Conservation (phyloP, 1,140 invertebrate species). For the Heliconius himera region DNA sequence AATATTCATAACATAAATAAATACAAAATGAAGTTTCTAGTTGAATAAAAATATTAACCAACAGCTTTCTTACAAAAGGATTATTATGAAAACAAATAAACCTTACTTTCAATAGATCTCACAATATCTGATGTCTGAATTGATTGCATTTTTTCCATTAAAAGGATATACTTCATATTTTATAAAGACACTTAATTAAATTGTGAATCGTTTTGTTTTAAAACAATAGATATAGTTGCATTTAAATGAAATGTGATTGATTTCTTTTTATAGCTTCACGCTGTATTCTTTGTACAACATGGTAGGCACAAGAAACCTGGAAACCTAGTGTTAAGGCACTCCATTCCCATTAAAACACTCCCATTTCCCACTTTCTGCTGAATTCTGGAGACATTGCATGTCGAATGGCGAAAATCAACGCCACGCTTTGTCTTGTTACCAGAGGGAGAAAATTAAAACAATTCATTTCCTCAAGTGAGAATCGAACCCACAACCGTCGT, state of each 20-base stretch:
- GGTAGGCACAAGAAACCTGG: neutral
- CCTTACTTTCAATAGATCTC: conserved; percentile 14
- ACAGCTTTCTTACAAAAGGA: neutral
- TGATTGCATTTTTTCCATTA: conserved; percentile 19
- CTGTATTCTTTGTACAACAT: neutral
- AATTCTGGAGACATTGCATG: no score
- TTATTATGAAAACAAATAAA: neutral
- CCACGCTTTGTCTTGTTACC: no score
- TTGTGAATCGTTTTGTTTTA: neutral
- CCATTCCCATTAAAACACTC: neutral
- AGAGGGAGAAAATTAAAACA: no score
- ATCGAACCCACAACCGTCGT: no score
- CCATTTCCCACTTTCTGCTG: no score
- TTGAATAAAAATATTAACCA: neutral
- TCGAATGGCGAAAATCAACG: no score
- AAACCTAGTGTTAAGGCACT: neutral
- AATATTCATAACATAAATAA: no score
- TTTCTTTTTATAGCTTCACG: neutral
- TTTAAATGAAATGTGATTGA: neutral
- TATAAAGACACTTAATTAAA: conserved; percentile 12
- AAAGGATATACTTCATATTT: conserved; percentile 9
- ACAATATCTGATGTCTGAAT: neutral
- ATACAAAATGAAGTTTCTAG: no score
- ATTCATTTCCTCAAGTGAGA: no score
- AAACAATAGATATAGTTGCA: neutral